These are phyloP conservation scores for Rhagium mordax DNA, from an alignment of 2,888 invertebrate genomes.

Conservation along the genomic window DNA sequence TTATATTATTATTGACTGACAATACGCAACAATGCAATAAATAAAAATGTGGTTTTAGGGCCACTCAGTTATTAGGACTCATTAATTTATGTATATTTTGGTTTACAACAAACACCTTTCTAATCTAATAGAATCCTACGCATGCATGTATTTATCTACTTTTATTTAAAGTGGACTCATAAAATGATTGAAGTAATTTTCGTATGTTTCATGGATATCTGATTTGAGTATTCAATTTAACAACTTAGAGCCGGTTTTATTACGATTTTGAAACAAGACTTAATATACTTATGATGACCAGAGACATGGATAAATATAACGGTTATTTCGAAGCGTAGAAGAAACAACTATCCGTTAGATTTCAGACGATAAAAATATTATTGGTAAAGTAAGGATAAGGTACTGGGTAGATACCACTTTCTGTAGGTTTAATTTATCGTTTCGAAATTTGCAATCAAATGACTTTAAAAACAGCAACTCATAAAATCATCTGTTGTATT, in stretches of 20 bases:
- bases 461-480: too few species aligned
- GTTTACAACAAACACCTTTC: conserved; percentile 36
- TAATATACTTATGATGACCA: background rate
- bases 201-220: background rate
- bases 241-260: background rate
- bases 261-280: conserved; percentile 7
- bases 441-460: too few species aligned
- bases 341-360: too few species aligned
- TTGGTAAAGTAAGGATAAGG: too few species aligned
- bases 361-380: too few species aligned
- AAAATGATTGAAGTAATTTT: conserved; percentile 19
- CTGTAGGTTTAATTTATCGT: too few species aligned
- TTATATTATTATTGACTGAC: conserved; percentile 8
- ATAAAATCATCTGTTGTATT: too few species aligned
- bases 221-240: background rate
- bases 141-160: conserved; percentile 23
- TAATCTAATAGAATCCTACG: conserved; percentile 25
- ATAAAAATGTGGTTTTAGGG: conserved; percentile 27
- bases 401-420: too few species aligned
- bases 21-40: conserved; percentile 25
- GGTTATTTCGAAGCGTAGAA: too few species aligned
- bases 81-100: conserved; percentile 35
- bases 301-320: background rate
- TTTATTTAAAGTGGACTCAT: conserved; percentile 8
- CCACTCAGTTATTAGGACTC: conserved; percentile 38